A percentile compares a stretch with the other conserved stretches of the same genome.
Conservation (phyloP, 2,797 vertebrate genomes). For the Lagocephalus sceleratus region DNA sequence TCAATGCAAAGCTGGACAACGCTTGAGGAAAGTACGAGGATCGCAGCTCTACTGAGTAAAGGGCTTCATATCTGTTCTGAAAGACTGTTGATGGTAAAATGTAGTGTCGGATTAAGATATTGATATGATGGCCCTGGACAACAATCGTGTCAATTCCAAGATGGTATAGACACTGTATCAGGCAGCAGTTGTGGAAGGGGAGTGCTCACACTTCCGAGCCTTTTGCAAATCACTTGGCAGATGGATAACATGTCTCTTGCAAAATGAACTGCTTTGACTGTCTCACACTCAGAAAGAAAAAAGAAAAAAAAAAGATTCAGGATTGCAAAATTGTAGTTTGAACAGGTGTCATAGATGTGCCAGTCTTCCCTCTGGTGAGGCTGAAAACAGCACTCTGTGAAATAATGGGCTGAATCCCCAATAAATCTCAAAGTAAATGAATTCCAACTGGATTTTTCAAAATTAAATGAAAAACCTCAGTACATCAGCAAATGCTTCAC, state of each 20-base stretch:
- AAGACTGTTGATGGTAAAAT: no score
- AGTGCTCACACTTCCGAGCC: conserved; percentile 41
- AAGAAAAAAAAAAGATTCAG: not conserved
- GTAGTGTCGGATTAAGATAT: conserved; percentile 21
- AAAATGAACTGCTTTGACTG: conserved; percentile 48
- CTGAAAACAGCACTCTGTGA: conserved; percentile 34
- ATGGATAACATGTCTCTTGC: conserved; percentile 58
- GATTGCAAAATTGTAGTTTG: conserved; percentile 34
- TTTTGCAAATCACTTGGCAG: conserved; percentile 56
- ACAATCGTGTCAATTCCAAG: conserved; percentile 35
- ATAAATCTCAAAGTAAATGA: conserved; percentile 43
- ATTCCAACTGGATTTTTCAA: conserved; percentile 7
- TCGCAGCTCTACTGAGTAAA: no score
- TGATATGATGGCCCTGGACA: conserved; percentile 35
- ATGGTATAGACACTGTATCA: conserved; percentile 28
- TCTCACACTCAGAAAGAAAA: conserved; percentile 49
- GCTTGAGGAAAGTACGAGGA: not conserved
- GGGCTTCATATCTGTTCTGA: no score
- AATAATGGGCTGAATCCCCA: conserved; percentile 38
- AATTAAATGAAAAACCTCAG: conserved; percentile 16
- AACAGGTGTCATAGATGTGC: conserved; percentile 29
- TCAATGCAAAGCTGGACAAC: conserved; percentile 8
- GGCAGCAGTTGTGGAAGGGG: conserved; percentile 37
- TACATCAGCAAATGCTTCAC: conserved; percentile 20
- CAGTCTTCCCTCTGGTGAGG: conserved; percentile 27